These are phyloP conservation scores for Torymus texanus DNA, from an alignment of 2,888 invertebrate species.

Conservation along the genomic window DNA sequence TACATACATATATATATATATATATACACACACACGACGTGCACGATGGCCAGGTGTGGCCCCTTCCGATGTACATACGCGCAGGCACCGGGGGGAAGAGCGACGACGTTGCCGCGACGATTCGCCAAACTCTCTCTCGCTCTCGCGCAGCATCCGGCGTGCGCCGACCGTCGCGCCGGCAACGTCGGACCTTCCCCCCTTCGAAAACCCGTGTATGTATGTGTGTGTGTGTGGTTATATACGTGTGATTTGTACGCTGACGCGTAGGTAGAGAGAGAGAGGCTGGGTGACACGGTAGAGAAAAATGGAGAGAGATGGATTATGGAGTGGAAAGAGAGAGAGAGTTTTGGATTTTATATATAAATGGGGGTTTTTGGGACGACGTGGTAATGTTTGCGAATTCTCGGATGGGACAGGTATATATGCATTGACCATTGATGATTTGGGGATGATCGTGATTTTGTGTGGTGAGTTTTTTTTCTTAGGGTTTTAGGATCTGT, in stretches of 20 bases:
- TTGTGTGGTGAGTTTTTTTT: too few species aligned
- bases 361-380: too few species aligned
- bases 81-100: neutral
- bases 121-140: constrained; percentile 40
- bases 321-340: too few species aligned
- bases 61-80: neutral
- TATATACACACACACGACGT: neutral
- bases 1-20: too few species aligned
- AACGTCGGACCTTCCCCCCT: constrained; percentile 57
- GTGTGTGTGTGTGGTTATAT: neutral
- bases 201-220: neutral
- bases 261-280: neutral
- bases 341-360: too few species aligned
- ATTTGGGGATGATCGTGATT: too few species aligned
- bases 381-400: too few species aligned
- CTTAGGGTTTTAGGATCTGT: too few species aligned
- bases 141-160: constrained; percentile 47
- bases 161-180: constrained; percentile 58
- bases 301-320: neutral
- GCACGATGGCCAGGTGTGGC: constrained; percentile 52
- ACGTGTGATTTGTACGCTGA: constrained; percentile 26
- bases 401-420: too few species aligned
- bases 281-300: neutral
- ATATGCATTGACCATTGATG: too few species aligned
- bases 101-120: constrained; percentile 41